Conservation (phyloP, 2,888 invertebrate species). For the Sycophila texana region DNA sequence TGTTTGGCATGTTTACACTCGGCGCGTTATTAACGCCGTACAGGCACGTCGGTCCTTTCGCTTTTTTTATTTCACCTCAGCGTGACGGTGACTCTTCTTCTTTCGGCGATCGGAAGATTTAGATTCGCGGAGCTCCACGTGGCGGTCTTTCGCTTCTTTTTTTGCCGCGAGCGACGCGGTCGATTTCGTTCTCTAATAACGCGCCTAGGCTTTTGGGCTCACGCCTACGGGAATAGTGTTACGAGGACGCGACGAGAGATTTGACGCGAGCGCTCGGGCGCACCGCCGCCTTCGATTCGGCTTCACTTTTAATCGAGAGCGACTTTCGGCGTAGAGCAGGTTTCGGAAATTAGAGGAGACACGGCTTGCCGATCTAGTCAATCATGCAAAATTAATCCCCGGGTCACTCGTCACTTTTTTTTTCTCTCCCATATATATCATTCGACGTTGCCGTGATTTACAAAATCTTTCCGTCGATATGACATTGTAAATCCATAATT, state of each 20-base stretch:
- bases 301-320: constrained; percentile 22
- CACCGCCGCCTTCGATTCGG: not conserved
- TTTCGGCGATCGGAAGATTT: not conserved
- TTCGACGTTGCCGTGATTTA: too few relatives aligned
- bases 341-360: constrained; percentile 17
- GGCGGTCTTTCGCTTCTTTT: not conserved
- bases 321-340: constrained; percentile 16
- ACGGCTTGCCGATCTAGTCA: not conserved
- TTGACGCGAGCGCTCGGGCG: not conserved
- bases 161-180: not conserved
- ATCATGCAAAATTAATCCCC: constrained; percentile 6
- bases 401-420: too few relatives aligned
- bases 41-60: not conserved
- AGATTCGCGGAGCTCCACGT: not conserved
- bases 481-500: too few relatives aligned
- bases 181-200: constrained; percentile 13
- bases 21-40: constrained; percentile 13
- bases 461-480: too few relatives aligned
- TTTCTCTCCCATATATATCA: too few relatives aligned
- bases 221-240: constrained; percentile 5
- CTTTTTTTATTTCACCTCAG: not conserved
- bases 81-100: not conserved
- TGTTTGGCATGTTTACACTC: constrained; percentile 28
- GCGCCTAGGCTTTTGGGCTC: not conserved
- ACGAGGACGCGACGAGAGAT: constrained; percentile 13